Percentiles rank a stretch among this genome's conserved stretches.
Conservation (phyloP, 2,113 vertebrate genomes). For the Brachypteracias leptosomus region DNA sequence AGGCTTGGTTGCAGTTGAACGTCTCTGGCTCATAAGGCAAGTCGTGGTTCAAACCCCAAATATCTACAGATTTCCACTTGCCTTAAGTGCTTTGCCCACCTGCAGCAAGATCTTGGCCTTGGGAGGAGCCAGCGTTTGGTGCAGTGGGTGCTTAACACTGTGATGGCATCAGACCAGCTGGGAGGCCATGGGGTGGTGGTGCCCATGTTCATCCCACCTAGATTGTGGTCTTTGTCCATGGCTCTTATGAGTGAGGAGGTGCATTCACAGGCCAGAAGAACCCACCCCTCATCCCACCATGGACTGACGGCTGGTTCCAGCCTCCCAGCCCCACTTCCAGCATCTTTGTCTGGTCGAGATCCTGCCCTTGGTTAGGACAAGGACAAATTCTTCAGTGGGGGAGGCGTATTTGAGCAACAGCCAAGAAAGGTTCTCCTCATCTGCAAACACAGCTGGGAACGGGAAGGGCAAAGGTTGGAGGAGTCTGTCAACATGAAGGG, state of each 20-base stretch:
- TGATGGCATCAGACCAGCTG: accelerated
- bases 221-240: not conserved
- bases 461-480: constrained; percentile 5
- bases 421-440: not conserved
- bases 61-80: not conserved
- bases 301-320: not conserved
- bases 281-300: not conserved
- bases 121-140: not conserved
- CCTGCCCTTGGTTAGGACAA: not conserved
- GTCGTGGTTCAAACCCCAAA: not conserved
- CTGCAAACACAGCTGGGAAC: not conserved
- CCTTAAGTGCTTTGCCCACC: not conserved
- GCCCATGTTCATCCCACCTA: not conserved
- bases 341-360: not conserved
- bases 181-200: not conserved
- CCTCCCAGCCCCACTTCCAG: not conserved
- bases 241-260: not conserved
- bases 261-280: not conserved
- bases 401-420: not conserved
- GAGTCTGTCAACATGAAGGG: not conserved
- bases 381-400: not conserved
- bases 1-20: not conserved
- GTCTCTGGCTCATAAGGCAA: not conserved
- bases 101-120: not conserved
- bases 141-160: not conserved